phyloP scores from a whole-genome alignment of 1,140 invertebrate species.

The Hypothenemus hampei region DNA sequence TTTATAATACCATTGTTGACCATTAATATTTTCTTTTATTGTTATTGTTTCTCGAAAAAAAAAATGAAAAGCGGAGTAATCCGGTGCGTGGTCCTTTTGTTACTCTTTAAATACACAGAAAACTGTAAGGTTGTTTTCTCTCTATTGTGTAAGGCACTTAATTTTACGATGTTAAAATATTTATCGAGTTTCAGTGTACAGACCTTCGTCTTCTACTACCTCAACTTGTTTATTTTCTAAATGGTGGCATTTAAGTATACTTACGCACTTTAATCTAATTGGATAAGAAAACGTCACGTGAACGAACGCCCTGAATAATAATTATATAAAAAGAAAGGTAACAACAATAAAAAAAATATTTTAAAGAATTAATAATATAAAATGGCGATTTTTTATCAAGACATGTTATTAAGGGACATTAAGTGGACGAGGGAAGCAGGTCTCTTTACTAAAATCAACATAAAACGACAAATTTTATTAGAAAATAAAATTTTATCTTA shows the following conservation, averaged over 20 bases:
- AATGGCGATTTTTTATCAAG: conserved; percentile 6
- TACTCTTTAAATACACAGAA: not conserved
- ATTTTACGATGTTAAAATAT: conserved; percentile 13
- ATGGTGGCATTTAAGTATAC: not conserved
- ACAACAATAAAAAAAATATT: too few species aligned
- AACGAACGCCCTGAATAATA: not conserved
- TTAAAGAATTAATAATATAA: conserved; percentile 14
- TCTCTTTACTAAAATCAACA: conserved; percentile 21
- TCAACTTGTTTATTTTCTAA: not conserved
- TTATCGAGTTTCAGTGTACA: too few species aligned
- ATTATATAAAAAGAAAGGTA: not conserved
- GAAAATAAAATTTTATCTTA: conserved; percentile 32
- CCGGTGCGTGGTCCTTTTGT: too few species aligned
- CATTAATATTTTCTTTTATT: too few species aligned
- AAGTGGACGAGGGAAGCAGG: too few species aligned
- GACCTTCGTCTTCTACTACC: too few species aligned
- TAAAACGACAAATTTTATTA: conserved; percentile 34
- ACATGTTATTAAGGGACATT: conserved; percentile 3
- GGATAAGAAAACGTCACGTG: not conserved
- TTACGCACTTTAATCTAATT: not conserved
- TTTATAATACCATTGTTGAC: too few species aligned
- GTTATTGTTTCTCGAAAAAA: too few species aligned
- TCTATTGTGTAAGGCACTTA: conserved; percentile 6
- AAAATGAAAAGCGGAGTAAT: too few species aligned
- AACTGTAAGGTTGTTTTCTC: not conserved